Base-by-base conservation (phyloP, 2,797 vertebrate genomes). In the Hydrocynus forskahlii region DNA sequence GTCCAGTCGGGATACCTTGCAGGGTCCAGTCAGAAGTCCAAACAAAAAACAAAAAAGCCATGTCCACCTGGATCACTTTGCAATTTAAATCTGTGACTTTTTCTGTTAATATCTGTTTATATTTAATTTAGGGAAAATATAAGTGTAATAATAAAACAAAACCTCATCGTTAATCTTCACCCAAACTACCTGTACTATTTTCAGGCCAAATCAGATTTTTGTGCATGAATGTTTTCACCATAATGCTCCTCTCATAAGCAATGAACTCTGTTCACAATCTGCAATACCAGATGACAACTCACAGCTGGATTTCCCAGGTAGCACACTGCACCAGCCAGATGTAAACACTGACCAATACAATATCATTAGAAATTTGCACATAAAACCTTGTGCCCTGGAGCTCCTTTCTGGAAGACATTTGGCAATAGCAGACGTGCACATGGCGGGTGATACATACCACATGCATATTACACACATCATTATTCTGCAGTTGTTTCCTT, bases 401-500 rank as follows among this genome's bases (percentile, higher is more conserved):
- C 60, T 67, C 17, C 13, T 48, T 60, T 45, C 66, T 64, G 50
- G 48, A 79, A 69, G 50, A 45, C 55, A 17, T 50, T 74, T 68
- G 67, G 29, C 45, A 50, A 57, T 14, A 79, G 40, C 13, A 69
- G 25, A 52, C 35, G 43, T 48, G 67, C 55, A 80, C 35, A 9
- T 54, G 54, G 50, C 48, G 25, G 50, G 62, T 83, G 78, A 84
- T 45, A 59, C 66, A 67, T 21, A 77, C 66, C 62, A 66, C 60
- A 73, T 83, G 67, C 16, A 64, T 78, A 54, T 81, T 73, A 50
- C 62, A 35, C 63, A 74, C 57, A 52, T 60, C 75, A 77, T 76
- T 80, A 77, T 82, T 70, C 25, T 64, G 60, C 55, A 73, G 75
- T 82, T 82, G 80, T 71, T 87, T 87, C 86, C 86, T 82, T 35